Evolutionary conservation across 2,113 vertebrate species (phyloP), one percentile per base, ranked within the genome.

Genomic region (Gorsachius goisagi): DNA sequence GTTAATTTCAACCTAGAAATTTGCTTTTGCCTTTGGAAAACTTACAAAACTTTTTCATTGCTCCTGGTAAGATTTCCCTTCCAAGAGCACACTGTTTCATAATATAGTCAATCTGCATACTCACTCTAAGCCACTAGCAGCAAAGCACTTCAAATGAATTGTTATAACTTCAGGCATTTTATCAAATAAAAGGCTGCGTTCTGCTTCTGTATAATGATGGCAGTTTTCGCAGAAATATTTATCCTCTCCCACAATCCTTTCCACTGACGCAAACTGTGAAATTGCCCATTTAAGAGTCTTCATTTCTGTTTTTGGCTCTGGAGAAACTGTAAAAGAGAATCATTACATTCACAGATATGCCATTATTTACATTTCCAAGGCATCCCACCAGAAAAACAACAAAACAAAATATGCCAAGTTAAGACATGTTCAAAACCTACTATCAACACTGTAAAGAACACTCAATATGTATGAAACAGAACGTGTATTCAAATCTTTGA

Each of bases 151-250:
- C 90, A 99, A 98, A 91, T 99, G 99, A 94, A 99, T 99, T 32
- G 99, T 99, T 97, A 99, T 98, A 52, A 99, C 98, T 97, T 99
- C 99, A 17, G 99, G 99, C 88, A 99, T 99, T 98, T 99, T 99
- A 94, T 99, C 99, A 90, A 99, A 99, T 83, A 99, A 95, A 72
- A 99, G 99, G 97, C 99, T 99, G 86, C 99, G 98, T 96, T 99
- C 99, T 0, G 99, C 99, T 98, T 99, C 99, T 1, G 99, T 98
- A 97, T 99, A 99, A 93, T 99, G 99, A 85, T 97, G 98, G 92
- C 99, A 99, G 44, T 99, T 99, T 97, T 99, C 99, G 88, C 99
- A 99, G 98, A 99, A 99, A 93, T 99, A 99, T 86, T 99, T 99
- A 95, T 99, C 99, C 97, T 99, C 98, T 62, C 99, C 99, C 56